A percentile compares a stretch with the other conserved stretches of the same genome.
Evolutionary conservation across 2,113 vertebrate species (phyloP).

Genomic region (Leiothrix lutea): DNA sequence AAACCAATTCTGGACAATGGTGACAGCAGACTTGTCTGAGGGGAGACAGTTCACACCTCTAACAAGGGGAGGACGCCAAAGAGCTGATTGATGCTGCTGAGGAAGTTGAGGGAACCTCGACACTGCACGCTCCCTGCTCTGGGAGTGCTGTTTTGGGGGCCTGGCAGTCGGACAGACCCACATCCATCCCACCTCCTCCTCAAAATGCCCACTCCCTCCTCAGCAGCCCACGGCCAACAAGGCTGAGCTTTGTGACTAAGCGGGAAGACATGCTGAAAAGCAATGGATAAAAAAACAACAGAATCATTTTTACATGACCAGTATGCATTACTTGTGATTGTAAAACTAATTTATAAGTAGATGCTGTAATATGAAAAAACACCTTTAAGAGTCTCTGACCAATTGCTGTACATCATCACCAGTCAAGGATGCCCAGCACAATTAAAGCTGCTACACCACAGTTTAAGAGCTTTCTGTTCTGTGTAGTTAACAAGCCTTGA

Average conservation of each 20-base stretch:
- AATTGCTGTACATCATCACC: background rate
- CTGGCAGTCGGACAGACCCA: background rate
- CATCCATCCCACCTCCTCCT: background rate
- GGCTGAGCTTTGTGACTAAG: background rate
- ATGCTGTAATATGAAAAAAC: background rate
- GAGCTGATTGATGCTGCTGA: background rate
- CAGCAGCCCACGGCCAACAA: background rate
- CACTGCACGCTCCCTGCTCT: background rate
- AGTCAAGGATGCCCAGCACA: background rate
- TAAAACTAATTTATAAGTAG: background rate
- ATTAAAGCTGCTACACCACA: background rate
- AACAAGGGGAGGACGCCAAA: background rate
- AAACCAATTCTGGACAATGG: accelerated
- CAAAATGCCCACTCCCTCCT: background rate
- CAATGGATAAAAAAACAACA: background rate
- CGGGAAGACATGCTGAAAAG: background rate
- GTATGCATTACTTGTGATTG: too few relatives aligned
- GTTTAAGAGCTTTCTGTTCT: background rate
- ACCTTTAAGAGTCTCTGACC: background rate
- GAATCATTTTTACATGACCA: background rate
- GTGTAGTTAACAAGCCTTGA: background rate
- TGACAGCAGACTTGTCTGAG: accelerated
- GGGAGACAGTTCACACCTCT: background rate
- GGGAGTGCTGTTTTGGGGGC: background rate
- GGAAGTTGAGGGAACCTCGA: background rate